phyloP scores from a whole-genome alignment of 2,888 invertebrate genomes.

The Athripsodes cinereus region DNA sequence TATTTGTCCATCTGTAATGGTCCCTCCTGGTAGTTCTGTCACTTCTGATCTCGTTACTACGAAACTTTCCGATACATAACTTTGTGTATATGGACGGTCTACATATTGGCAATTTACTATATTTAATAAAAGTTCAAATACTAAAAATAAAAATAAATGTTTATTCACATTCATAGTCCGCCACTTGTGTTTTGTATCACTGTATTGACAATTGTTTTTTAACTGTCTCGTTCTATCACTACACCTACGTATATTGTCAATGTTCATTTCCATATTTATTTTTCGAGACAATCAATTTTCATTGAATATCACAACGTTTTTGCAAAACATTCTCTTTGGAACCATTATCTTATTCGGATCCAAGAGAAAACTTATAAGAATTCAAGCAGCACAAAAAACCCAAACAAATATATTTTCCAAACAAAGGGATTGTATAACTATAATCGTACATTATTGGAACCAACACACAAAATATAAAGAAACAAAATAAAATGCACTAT shows the following conservation, averaged over 20 bases:
- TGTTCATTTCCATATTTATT: slow-evolving; percentile 6
- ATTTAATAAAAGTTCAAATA: not conserved
- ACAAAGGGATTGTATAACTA: slow-evolving; percentile 8
- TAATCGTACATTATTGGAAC: not conserved
- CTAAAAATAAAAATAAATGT: slow-evolving; percentile 6
- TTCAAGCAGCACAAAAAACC: not conserved
- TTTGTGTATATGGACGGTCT: slow-evolving; percentile 9
- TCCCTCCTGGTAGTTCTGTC: slow-evolving; percentile 60
- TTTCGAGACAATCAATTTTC: slow-evolving; percentile 1
- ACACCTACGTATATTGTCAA: not conserved
- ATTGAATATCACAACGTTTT: too few relatives aligned
- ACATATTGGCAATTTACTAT: slow-evolving; percentile 9
- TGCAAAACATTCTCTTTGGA: too few relatives aligned
- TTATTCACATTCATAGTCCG: slow-evolving; percentile 35
- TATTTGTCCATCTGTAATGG: slow-evolving; percentile 52
- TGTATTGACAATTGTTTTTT: slow-evolving; percentile 49
- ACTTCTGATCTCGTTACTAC: slow-evolving; percentile 42
- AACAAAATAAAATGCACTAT: too few relatives aligned
- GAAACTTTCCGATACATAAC: slow-evolving; percentile 38
- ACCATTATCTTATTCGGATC: not conserved
- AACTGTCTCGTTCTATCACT: slow-evolving; percentile 8
- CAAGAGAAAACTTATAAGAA: slow-evolving; percentile 1
- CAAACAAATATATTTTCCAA: not conserved
- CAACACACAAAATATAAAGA: not conserved
- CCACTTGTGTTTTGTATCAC: slow-evolving; percentile 51